Conservation (phyloP, 2,113 vertebrate genomes). For the Sula dactylatra region DNA sequence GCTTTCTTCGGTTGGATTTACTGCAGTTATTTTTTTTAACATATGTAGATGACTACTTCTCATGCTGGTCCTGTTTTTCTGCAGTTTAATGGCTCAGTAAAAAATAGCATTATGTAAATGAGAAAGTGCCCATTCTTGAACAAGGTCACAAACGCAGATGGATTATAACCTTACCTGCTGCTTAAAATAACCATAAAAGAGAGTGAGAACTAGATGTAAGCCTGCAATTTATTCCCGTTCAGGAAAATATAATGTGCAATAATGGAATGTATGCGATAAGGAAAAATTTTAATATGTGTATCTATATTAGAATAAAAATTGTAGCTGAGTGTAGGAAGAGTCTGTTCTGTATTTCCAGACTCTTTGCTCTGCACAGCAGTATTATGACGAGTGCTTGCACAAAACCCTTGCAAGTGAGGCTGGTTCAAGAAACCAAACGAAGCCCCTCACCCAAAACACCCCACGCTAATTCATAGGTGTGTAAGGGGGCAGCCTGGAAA, state of each 20-base stretch:
- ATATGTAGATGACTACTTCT: constrained; percentile 46
- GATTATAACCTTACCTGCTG: constrained; percentile 53
- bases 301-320: neutral
- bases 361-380: neutral
- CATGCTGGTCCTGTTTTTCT: constrained; percentile 26
- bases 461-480: neutral
- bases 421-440: neutral
- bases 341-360: neutral
- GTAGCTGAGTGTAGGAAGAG: neutral
- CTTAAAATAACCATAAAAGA: constrained; percentile 48
- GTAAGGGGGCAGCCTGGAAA: neutral
- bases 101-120: constrained; percentile 66
- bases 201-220: neutral
- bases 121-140: constrained; percentile 38
- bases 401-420: neutral
- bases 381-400: neutral
- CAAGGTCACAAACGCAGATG: constrained; percentile 39
- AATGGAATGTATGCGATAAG: neutral
- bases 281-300: neutral
- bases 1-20: neutral
- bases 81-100: constrained; percentile 56
- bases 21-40: constrained; percentile 33
- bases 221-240: neutral
- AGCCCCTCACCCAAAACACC: neutral
- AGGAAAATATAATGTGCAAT: neutral